Conservation (phyloP, 2,113 vertebrate genomes). For the Poecile atricapillus region DNA sequence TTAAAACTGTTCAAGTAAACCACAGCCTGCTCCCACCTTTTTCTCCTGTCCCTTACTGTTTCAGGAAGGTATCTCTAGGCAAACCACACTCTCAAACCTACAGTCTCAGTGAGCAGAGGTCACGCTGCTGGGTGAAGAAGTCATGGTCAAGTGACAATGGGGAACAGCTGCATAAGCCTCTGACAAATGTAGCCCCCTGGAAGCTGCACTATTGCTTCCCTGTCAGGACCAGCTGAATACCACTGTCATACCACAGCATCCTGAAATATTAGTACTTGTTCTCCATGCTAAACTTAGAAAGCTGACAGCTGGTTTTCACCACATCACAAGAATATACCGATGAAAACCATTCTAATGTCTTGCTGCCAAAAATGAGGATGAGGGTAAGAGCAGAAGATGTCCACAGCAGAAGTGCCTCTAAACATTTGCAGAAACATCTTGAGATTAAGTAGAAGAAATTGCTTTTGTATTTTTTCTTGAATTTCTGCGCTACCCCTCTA, state of each 20-base stretch:
- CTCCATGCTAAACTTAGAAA: not conserved
- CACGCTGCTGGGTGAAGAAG: accelerated
- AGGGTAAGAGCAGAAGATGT: not conserved
- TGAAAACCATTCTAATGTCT: not conserved
- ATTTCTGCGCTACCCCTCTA: not conserved
- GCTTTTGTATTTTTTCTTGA: not conserved
- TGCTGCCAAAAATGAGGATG: not conserved
- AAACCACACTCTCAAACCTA: not conserved
- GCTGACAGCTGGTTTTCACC: not conserved
- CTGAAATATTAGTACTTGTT: accelerated
- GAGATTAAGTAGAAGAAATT: not conserved
- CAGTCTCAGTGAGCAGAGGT: not conserved
- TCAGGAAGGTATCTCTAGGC: not conserved
- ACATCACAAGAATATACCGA: not conserved
- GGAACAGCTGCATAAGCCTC: not conserved
- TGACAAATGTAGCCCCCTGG: accelerated
- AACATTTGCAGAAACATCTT: not conserved
- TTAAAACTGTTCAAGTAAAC: not conserved
- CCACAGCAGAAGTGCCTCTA: not conserved
- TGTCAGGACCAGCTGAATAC: not conserved
- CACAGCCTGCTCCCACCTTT: not conserved
- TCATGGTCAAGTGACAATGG: not conserved
- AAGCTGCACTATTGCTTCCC: not conserved
- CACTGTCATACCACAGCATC: accelerated
- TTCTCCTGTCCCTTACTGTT: not conserved